Conservation (phyloP, 64 coral and sea anemone species). For the Trachythela sp. region DNA sequence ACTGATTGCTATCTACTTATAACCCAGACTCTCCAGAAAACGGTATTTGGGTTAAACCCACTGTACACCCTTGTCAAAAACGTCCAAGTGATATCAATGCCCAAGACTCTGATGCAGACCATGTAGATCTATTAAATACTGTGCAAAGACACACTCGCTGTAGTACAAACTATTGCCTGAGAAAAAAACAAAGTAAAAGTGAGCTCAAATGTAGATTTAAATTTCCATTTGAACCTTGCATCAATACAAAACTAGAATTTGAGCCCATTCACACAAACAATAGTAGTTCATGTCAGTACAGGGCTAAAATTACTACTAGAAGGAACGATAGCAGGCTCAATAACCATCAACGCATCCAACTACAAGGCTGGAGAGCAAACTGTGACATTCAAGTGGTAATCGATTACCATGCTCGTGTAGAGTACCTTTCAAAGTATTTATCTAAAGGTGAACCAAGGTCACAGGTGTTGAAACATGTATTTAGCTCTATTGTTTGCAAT, state of each 20-base stretch:
- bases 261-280: slow-evolving; percentile 21
- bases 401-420: neutral
- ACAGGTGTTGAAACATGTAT: neutral
- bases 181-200: slow-evolving; percentile 40
- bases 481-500: neutral
- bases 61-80: slow-evolving; percentile 45
- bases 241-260: slow-evolving; percentile 39
- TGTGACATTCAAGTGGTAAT: neutral
- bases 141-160: slow-evolving; percentile 52
- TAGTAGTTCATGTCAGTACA: slow-evolving; percentile 36
- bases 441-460: slow-evolving; percentile 24
- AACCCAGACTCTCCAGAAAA: slow-evolving; percentile 44
- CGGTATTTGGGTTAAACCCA: slow-evolving; percentile 34
- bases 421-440: slow-evolving; percentile 8
- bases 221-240: slow-evolving; percentile 32
- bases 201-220: slow-evolving; percentile 50
- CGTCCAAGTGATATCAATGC: neutral
- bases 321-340: slow-evolving; percentile 44
- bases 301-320: slow-evolving; percentile 19
- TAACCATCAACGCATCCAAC: slow-evolving; percentile 22
- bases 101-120: slow-evolving; percentile 27
- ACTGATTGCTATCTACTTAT: slow-evolving; percentile 43
- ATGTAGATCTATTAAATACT: slow-evolving; percentile 46
- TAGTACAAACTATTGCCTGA: slow-evolving; percentile 50
- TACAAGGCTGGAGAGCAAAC: neutral